Evolutionary conservation across 2,113 vertebrate genomes (phyloP).

Genomic region (Opisthocomus hoazin): DNA sequence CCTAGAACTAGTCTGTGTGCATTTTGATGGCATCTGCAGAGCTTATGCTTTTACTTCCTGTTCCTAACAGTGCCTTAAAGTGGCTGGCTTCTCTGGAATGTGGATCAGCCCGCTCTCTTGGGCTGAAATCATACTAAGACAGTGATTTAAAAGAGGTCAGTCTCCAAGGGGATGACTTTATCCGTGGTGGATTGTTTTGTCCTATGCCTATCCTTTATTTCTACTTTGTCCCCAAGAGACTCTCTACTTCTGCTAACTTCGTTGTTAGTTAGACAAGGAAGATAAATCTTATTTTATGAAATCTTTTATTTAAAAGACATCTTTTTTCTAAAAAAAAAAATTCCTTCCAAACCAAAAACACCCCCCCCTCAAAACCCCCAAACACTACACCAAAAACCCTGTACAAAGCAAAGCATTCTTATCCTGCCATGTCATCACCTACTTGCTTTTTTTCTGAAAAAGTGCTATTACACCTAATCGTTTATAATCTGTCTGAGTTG

Average conservation of each 20-base stretch:
- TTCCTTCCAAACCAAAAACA: not conserved
- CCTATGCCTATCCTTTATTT: not conserved
- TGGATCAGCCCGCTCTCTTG: not conserved
- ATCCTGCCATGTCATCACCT: not conserved
- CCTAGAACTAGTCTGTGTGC: not conserved
- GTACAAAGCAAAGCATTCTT: not conserved
- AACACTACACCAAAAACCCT: not conserved
- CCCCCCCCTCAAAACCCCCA: rapidly evolving
- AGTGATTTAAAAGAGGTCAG: not conserved
- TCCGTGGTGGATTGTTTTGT: not conserved
- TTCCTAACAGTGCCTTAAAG: not conserved
- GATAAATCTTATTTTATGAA: not conserved
- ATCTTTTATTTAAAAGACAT: not conserved
- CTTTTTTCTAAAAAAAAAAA: not conserved
- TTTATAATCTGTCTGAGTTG: not conserved
- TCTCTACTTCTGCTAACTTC: not conserved
- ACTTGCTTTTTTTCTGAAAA: not conserved
- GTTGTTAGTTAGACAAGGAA: not conserved
- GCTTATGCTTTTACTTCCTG: not conserved
- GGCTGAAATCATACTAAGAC: not conserved
- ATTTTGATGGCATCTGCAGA: not conserved
- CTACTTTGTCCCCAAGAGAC: not conserved
- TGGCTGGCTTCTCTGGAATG: not conserved
- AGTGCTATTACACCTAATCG: not conserved
- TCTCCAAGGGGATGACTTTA: not conserved